These are phyloP conservation scores for Drosophila imparisetae DNA, from an alignment of 2,888 invertebrate genomes.

Conservation along the genomic window DNA sequence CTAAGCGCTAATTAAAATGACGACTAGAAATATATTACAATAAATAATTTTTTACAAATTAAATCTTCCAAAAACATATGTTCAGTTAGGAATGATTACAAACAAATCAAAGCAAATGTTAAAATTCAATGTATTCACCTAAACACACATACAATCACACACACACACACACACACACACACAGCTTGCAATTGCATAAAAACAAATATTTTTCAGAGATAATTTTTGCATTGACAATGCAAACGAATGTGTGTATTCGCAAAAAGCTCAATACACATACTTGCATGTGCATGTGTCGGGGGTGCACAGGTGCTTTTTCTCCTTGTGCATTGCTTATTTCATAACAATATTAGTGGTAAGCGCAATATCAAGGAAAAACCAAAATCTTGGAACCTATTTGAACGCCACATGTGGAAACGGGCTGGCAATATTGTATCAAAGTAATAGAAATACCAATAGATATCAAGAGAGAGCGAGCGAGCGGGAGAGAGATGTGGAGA, in stretches of 20 bases:
- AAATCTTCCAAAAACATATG: background rate
- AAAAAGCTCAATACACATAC: background rate
- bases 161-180: slow-evolving; percentile 1
- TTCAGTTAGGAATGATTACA: background rate
- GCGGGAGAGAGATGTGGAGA: slow-evolving; percentile 6
- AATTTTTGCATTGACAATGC: background rate
- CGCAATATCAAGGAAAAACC: slow-evolving; percentile 19
- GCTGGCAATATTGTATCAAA: slow-evolving; percentile 42
- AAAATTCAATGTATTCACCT: background rate
- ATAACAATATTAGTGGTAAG: slow-evolving; percentile 23
- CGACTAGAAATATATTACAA: background rate
- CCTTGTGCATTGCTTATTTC: slow-evolving; percentile 27
- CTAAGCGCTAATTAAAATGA: background rate
- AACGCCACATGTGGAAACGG: slow-evolving; percentile 41
- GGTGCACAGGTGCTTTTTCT: slow-evolving; percentile 9
- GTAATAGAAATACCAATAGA: slow-evolving; percentile 45
- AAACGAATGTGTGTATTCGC: background rate
- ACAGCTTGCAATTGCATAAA: slow-evolving; percentile 2
- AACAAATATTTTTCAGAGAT: background rate
- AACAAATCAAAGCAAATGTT: background rate
- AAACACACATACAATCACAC: background rate
- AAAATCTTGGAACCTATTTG: slow-evolving; percentile 42
- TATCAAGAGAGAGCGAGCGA: slow-evolving; percentile 23
- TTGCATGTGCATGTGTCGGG: background rate
- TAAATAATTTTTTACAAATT: background rate